Percentiles rank a stretch among this genome's conserved stretches.
Conservation (phyloP, 2,888 invertebrate species). For the Dusona sp. region DNA sequence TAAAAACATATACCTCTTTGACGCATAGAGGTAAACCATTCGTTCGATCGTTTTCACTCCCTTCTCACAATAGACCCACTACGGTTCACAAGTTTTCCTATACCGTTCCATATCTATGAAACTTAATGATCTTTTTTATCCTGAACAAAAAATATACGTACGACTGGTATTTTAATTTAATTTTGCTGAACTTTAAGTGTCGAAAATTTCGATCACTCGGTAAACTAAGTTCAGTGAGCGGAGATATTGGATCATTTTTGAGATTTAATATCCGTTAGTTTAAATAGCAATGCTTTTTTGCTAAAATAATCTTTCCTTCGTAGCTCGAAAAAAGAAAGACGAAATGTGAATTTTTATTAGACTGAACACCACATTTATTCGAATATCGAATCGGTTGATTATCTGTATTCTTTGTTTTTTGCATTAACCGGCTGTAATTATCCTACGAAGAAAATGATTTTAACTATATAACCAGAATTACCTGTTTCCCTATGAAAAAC, state of each 20-base stretch:
- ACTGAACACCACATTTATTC: background rate
- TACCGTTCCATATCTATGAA: background rate
- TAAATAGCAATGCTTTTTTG: background rate
- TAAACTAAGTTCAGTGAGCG: no score
- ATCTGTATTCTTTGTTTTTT: background rate
- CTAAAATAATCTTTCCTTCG: no score
- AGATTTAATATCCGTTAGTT: background rate
- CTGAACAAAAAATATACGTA: background rate
- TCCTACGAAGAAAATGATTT: background rate
- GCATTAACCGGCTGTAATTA: background rate
- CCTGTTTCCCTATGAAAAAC: background rate
- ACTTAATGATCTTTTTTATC: background rate
- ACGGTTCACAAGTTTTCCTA: background rate
- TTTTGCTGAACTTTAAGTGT: no score
- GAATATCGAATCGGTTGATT: background rate
- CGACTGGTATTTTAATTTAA: background rate
- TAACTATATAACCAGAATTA: background rate
- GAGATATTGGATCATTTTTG: no score
- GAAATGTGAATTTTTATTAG: background rate
- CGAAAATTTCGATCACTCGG: no score
- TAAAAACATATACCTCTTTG: background rate
- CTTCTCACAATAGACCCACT: background rate
- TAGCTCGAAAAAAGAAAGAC: background rate
- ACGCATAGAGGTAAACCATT: background rate
- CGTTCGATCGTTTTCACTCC: slow-evolving; percentile 27